Conservation (phyloP, 2,888 invertebrate genomes). For the Noctua fimbriata region DNA sequence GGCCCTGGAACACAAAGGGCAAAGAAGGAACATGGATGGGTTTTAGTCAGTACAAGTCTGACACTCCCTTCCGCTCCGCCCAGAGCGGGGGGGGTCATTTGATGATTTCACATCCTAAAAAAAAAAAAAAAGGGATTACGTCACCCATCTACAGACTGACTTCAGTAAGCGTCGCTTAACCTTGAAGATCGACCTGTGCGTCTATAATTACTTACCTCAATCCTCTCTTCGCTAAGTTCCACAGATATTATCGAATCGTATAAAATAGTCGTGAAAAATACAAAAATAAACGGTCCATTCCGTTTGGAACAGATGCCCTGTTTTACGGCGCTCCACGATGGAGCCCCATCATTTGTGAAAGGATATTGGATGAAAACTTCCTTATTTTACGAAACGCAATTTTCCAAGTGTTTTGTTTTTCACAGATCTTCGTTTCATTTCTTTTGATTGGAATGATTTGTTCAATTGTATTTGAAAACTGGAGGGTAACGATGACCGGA, state of each 20-base stretch:
- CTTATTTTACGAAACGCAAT: constrained; percentile 59
- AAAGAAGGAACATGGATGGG: too few relatives aligned
- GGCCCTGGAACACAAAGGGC: too few relatives aligned
- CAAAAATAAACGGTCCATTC: constrained; percentile 40
- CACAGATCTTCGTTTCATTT: constrained; percentile 37
- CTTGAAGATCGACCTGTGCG: background rate
- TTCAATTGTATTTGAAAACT: constrained; percentile 47
- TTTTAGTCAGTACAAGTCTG: too few relatives aligned
- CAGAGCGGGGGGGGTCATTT: too few relatives aligned
- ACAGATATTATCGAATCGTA: constrained; percentile 21
- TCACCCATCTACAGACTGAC: background rate
- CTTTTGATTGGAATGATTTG: constrained; percentile 52
- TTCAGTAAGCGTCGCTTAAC: background rate
- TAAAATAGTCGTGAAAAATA: constrained; percentile 40
- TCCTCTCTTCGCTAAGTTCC: background rate
- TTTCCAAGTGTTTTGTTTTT: constrained; percentile 62
- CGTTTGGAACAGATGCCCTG: constrained; percentile 56
- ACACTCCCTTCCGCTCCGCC: too few relatives aligned
- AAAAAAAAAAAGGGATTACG: background rate
- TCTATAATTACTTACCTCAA: background rate
- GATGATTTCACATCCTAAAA: too few relatives aligned
- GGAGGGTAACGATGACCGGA: constrained; percentile 34
- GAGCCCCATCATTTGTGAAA: constrained; percentile 57
- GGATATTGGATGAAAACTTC: constrained; percentile 62
- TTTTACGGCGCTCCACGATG: constrained; percentile 48